Evolutionary conservation across 2,797 vertebrate genomes (phyloP), one percentile per base, ranked within the genome.

Genomic region (Sylvilagus floridanus): DNA sequence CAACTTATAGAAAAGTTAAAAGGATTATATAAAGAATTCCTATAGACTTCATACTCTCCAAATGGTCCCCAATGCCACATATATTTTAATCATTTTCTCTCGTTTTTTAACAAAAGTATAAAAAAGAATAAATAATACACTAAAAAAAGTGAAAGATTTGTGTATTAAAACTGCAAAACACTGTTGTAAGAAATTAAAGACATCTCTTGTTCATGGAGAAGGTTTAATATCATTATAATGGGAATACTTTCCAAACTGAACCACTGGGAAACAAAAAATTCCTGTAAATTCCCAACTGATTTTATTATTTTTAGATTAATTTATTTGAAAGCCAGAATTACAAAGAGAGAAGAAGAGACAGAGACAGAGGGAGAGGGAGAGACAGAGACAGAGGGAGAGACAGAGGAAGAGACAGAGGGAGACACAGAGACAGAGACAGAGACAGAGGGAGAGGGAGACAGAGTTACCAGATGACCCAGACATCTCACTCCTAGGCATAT

Each of bases 61-160:
- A 47, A 47, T 47, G 42, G 42, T 47, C 42, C 42, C 42, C 8
- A 8, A 47, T 47, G 42, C 42, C 42, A 47, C 22, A 76, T 9
- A 54, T 54, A 79, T 57, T 37, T 22, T 94, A 50, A 71, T 66
- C n/a, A 84, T 66, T 81, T 22, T 50, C 69, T 75, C 11, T 22
- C 26, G 69, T 30, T 35, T 78, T 63, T 71, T 35, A 21, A 93
- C 52, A 85, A 69, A 57, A 85, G 11, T 22, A 85, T 76, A 26
- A 81, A 94, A 75, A 84, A 75, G 8, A 82, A 95, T 60, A 88
- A 81, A 28, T 52, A 95, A 91, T 81, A 63, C 84, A 22, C 17
- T 42, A 12, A 63, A 92, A 77, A 78, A 92, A 66, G 57, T 91
- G 57, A 86, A 71, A 83, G 16, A 90, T 50, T 4, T 90, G 19